Evolutionary conservation across 2,797 vertebrate genomes (phyloP).

Genomic region (Enoplosus armatus): DNA sequence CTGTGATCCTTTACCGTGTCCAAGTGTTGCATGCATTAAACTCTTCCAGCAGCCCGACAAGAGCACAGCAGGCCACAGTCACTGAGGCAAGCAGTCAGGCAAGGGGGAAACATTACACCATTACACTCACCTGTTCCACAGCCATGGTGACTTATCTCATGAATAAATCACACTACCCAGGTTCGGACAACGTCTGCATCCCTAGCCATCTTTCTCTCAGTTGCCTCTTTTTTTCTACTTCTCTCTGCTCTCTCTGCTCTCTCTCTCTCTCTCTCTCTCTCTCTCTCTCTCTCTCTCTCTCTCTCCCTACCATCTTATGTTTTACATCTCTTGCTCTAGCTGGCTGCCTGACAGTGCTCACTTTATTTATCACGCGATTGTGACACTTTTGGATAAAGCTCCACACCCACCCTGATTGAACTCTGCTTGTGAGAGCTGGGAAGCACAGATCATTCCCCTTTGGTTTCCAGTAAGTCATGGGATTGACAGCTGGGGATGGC

Average conservation of each 20-base stretch:
- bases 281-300: neutral
- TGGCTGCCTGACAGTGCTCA: conserved; percentile 50
- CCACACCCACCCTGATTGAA: conserved; percentile 75
- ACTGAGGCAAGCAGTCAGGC: conserved; percentile 75
- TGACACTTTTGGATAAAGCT: conserved; percentile 81
- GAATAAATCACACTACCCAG: conserved; percentile 80
- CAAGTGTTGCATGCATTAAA: conserved; percentile 72
- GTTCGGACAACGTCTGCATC: conserved; percentile 60
- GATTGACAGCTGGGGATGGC: conserved; percentile 69
- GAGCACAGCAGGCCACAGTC: conserved; percentile 69
- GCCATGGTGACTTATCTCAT: conserved; percentile 80
- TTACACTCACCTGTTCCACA: conserved; percentile 80
- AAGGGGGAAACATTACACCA: conserved; percentile 77
- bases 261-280: conserved; percentile 10
- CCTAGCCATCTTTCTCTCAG: conserved; percentile 62
- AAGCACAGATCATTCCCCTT: conserved; percentile 74
- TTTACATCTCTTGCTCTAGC: conserved; percentile 50
- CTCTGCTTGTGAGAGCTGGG: conserved; percentile 67
- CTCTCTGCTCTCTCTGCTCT: conserved; percentile 12
- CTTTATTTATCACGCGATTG: conserved; percentile 78
- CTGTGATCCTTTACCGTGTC: conserved; percentile 63
- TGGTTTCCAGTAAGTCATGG: conserved; percentile 81
- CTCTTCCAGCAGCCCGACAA: conserved; percentile 54
- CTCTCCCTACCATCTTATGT: conserved; percentile 37
- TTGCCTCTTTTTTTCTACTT: conserved; percentile 14